These are phyloP conservation scores for Marasmarcha lunaedactyla DNA, from an alignment of 2,888 invertebrate species.

Conservation along the genomic window DNA sequence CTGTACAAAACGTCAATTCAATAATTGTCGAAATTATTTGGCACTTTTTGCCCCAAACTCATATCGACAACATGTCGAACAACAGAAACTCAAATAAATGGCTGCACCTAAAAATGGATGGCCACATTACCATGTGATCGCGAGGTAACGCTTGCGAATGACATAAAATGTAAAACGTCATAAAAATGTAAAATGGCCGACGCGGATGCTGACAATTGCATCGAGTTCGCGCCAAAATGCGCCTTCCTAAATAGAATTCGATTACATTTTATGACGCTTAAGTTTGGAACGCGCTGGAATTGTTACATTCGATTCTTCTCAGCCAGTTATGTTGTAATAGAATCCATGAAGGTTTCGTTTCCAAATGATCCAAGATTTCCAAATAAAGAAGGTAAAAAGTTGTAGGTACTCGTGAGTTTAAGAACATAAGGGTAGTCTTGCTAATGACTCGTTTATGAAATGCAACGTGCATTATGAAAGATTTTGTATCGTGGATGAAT, in stretches of 20 bases:
- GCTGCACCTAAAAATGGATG: slow-evolving; percentile 39
- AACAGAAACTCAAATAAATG: slow-evolving; percentile 7
- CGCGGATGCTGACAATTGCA: slow-evolving; percentile 63
- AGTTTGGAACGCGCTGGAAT: slow-evolving; percentile 34
- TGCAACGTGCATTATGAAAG: too few species aligned
- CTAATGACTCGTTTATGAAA: too few species aligned
- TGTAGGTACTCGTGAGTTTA: too few species aligned
- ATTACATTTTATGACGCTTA: slow-evolving; percentile 56
- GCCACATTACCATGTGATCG: slow-evolving; percentile 43
- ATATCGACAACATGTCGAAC: slow-evolving; percentile 5
- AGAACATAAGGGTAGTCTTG: too few species aligned
- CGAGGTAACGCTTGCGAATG: slow-evolving; percentile 20
- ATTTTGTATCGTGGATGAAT: too few species aligned
- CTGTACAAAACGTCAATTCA: too few species aligned
- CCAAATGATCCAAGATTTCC: too few species aligned
- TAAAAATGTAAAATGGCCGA: slow-evolving; percentile 51
- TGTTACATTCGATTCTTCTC: too few species aligned
- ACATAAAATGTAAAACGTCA: slow-evolving; percentile 23
- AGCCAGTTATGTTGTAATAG: too few species aligned
- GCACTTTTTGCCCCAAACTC: neutral
- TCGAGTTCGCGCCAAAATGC: neutral
- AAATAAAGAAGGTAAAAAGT: too few species aligned
- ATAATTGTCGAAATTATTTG: neutral
- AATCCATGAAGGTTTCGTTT: too few species aligned
- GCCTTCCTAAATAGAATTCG: slow-evolving; percentile 53